Conservation (phyloP, 2,888 invertebrate species). For the Hyposoter didymator region DNA sequence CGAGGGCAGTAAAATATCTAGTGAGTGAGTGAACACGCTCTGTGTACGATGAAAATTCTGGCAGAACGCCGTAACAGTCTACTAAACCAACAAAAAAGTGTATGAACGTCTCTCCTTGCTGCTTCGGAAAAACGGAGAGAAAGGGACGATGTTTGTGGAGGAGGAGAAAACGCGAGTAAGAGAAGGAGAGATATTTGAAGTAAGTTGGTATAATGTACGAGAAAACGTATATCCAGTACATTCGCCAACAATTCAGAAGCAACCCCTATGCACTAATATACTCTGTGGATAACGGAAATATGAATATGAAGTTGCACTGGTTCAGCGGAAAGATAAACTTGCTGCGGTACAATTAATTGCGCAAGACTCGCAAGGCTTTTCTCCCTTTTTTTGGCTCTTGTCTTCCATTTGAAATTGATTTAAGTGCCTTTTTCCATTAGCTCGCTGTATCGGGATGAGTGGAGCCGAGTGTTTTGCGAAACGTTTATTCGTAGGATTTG, state of each 20-base stretch:
- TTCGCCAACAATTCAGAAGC: constrained; percentile 41
- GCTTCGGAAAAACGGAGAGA: not conserved
- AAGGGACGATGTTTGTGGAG: not conserved
- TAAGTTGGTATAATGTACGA: constrained; percentile 22
- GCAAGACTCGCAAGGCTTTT: not conserved
- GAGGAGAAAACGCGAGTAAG: not conserved
- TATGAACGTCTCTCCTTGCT: constrained; percentile 20
- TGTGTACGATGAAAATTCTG: not conserved
- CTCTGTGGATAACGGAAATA: constrained; percentile 6
- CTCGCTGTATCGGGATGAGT: not conserved
- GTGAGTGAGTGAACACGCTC: not conserved
- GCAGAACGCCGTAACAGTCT: constrained; percentile 18
- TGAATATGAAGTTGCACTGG: constrained; percentile 13
- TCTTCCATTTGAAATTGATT: not conserved
- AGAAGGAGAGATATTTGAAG: constrained; percentile 19
- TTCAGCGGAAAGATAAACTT: constrained; percentile 3
- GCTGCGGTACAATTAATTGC: not conserved
- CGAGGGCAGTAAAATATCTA: not conserved
- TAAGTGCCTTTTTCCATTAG: not conserved
- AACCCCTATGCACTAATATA: constrained; percentile 3
- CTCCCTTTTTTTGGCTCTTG: not conserved
- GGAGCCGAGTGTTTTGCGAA: not conserved
- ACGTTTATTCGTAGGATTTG: constrained; percentile 8
- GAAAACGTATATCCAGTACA: constrained; percentile 35
- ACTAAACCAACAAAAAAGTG: constrained; percentile 25